Base-by-base conservation (phyloP, 2,113 vertebrate species). In the Helogale parvula region DNA sequence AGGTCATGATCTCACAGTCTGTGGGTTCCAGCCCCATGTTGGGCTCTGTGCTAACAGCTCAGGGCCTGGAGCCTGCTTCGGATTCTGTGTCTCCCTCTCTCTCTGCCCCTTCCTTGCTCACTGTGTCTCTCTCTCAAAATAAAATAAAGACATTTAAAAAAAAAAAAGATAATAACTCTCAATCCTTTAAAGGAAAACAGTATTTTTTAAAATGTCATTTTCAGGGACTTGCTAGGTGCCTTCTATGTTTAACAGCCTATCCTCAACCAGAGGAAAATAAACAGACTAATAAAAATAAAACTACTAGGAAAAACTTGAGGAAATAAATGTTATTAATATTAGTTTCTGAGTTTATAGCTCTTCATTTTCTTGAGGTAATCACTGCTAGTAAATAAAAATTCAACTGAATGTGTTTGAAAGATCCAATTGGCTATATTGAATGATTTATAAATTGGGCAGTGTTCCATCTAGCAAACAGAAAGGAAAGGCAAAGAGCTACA, bases 101-200 rank as follows among this genome's bases (percentile, higher is more conserved):
- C 45, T 47, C 41, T 41, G 38, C 41, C 41, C 41, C 41, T 41
- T 6, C 41, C 41, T 41, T 41, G 41, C 41, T 41, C 41, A 41
- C 41, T 41, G 3, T 41, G 3, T 41, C 45, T 47, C 45, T 47
- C 45, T 47, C 16, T 89, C 52, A 72, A 92, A 96, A 93, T 52
- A 66, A 92, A 96, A 93, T 52, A 45, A 45, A 47, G 45, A 47
- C 45, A 47, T 41, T 41, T 47, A 47, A 47, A 47, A 47, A 45
- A 45, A 7, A 7, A 47, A 47, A 47, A 47, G 10, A 47, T 47
- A 47, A 47, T 38, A 87, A 90, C 15, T 88, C 57, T 86, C 38
- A 76, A 1, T 77, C 31, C 77, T 88, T 94, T 85, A 74, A 50
- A 96, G 38, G 47, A 84, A 96, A 92, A 65, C 47, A 50, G 50